A percentile compares a stretch with the other conserved stretches of the same genome.
phyloP scores from a whole-genome alignment of 2,113 vertebrate genomes.

The Poicephalus gulielmi region DNA sequence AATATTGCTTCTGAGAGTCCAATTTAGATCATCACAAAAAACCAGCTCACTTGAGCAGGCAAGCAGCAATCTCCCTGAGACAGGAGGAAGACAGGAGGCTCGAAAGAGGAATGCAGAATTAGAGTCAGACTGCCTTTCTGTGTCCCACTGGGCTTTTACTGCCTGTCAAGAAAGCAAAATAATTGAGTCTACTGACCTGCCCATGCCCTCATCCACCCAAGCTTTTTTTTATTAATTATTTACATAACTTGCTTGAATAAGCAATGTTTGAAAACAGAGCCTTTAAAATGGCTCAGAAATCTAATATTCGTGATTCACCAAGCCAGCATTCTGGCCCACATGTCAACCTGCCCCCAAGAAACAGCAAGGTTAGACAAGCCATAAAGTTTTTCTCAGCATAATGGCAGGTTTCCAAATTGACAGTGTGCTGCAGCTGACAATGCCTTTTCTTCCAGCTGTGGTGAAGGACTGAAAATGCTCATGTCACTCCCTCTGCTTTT shows the following conservation, averaged over 20 bases:
- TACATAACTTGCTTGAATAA: constrained; percentile 43
- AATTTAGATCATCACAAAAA: not conserved
- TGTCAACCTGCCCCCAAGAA: constrained; percentile 2
- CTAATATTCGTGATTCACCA: not conserved
- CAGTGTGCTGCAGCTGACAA: constrained; percentile 46
- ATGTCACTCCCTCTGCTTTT: constrained; percentile 42
- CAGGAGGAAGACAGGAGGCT: not conserved
- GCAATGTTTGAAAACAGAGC: not conserved
- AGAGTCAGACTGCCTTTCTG: not conserved
- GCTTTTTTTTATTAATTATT: constrained; percentile 43
- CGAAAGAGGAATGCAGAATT: not conserved
- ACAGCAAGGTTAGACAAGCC: not conserved
- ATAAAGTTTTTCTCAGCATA: constrained; percentile 38
- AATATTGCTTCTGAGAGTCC: not conserved
- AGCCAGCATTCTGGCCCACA: not conserved
- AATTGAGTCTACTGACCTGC: not conserved
- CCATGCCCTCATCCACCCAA: not conserved
- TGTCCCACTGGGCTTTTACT: not conserved
- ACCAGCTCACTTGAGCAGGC: not conserved
- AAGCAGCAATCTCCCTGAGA: not conserved
- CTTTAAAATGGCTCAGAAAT: not conserved
- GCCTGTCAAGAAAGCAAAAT: not conserved
- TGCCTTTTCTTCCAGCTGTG: not conserved
- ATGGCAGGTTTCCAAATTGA: constrained; percentile 49
- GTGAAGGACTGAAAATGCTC: constrained; percentile 50